Evolutionary conservation across 2,888 invertebrate species (phyloP), one percentile per base, ranked within the genome.

Genomic region (Ptilodon capucinus): DNA sequence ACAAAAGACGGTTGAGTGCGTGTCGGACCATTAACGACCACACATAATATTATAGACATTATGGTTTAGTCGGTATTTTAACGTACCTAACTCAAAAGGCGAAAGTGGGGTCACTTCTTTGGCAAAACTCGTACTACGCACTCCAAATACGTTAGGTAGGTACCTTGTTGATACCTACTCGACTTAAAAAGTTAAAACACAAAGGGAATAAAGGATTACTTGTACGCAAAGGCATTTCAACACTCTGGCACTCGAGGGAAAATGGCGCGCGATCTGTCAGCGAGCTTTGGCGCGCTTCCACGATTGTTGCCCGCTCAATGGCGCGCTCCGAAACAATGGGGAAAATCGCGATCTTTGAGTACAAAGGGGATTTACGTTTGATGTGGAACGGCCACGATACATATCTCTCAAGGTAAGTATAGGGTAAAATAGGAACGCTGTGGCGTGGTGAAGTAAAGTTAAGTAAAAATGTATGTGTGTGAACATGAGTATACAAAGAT

Each of bases 181-280:
- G 39, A 57, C 45, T 40, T 49, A 57, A 35, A 16, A 17, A 14
- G 17, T 14, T 38, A 38, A 42, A 48, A 60, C 44, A 66, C 61
- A 68, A 67, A 67, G 61, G 46, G 57, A 55, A 64, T 57, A 68
- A 68, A 64, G 68, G 66, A 68, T 68, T 68, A 68, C 59, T 64
- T 62, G 62, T 63, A 60, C 64, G 68, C 69, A 70, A 67, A 68
- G 63, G 64, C 68, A 69, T 46, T 62, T 59, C 66, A 65, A 64
- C 67, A 68, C 65, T 67, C 64, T 65, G 58, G 65, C 68, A 68
- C 73, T 76, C 54, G 58, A 76, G 64, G 54, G 60, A 79, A 84
- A 86, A 86, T 80, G 84, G 83, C 84, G 81, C 79, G 79, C 84
- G 84, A 84, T 83, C 74, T 81, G 84, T 75, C 81, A 82, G 78